Evolutionary conservation across 2,797 vertebrate genomes (phyloP).

Genomic region (Rhynchonycteris naso): DNA sequence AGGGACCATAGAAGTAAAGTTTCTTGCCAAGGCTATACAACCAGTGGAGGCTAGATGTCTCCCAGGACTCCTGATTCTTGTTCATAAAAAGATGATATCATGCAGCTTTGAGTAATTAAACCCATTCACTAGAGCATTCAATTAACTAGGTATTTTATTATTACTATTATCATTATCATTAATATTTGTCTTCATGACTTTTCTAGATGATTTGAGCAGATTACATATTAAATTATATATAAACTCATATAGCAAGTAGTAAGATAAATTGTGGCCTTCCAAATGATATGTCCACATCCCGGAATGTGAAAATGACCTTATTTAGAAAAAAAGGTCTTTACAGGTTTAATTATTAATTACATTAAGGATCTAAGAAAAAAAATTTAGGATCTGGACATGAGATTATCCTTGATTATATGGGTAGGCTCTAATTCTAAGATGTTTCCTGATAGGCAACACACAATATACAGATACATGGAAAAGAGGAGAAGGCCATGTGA

Average conservation of each 20-base stretch:
- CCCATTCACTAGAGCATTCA: not conserved
- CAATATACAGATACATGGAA: not conserved
- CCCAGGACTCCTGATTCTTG: not conserved
- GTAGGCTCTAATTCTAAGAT: not conserved
- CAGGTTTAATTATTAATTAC: not conserved
- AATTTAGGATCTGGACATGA: not conserved
- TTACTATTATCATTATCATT: not conserved
- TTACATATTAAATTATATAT: not conserved
- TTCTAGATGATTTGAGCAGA: not conserved
- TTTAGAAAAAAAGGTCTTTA: not conserved
- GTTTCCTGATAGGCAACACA: not conserved
- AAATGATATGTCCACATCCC: not conserved
- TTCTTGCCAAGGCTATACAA: not conserved
- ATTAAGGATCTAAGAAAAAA: not conserved
- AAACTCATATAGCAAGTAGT: not conserved
- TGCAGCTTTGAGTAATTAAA: conserved; percentile 20
- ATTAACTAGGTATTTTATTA: not conserved
- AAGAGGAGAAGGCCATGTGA: conserved; percentile 16
- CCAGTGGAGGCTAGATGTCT: not conserved
- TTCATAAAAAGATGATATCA: not conserved
- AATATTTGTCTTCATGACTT: conserved; percentile 26
- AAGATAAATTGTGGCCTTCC: not conserved
- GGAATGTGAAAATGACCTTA: not conserved
- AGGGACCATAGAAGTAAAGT: not conserved
- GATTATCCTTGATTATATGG: not conserved